Base-by-base conservation (phyloP, 2,797 vertebrate species). In the Decapterus maruadsi region DNA sequence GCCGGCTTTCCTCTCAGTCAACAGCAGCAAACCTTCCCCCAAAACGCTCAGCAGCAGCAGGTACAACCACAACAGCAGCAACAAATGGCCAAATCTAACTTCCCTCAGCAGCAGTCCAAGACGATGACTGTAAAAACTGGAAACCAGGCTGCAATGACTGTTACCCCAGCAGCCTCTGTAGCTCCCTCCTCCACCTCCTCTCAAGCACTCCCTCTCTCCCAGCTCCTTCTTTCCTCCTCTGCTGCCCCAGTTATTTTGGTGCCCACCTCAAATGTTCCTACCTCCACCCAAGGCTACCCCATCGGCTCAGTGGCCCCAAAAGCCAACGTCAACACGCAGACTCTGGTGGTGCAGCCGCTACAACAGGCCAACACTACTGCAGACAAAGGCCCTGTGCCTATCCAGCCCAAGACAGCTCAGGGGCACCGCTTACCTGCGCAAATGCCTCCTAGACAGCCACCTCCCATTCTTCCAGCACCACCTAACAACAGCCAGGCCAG, bases 311-410 rank as follows among this genome's bases (percentile, higher is more conserved):
- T 95, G 45, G 77, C 93, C 19, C 65, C 92, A 34, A 95, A 96
- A 82, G 74, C 95, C 22, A 95, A 89, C 63, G 85, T 94, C 31
- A 92, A 92, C 74, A 94, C 98, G 26, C 98, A 99, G 91, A 99
- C 98, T 43, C 93, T 99, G 64, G 97, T 99, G 62, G 98, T 99
- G 26, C 98, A 99, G 66, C 98, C 98, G 0, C 80, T 99, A 36
- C 98, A 98, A 73, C 98, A 97, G 78, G 81, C 92, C 66, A 89
- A 83, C 50, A 83, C 95, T 22, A 91, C 91, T 63, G 72, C 91
- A 14, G 88, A 96, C 22, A 96, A 94, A 91, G 93, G 93, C 8
- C 96, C 97, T 1, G 88, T 98, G 70, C 96, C 97, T 54, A 98
- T 99, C 80, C 98, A 98, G 77, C 97, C 98, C 72, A 99, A 99